phyloP scores from a whole-genome alignment of 53 echinoderm and acorn worm species.

The Henricia sp. region DNA sequence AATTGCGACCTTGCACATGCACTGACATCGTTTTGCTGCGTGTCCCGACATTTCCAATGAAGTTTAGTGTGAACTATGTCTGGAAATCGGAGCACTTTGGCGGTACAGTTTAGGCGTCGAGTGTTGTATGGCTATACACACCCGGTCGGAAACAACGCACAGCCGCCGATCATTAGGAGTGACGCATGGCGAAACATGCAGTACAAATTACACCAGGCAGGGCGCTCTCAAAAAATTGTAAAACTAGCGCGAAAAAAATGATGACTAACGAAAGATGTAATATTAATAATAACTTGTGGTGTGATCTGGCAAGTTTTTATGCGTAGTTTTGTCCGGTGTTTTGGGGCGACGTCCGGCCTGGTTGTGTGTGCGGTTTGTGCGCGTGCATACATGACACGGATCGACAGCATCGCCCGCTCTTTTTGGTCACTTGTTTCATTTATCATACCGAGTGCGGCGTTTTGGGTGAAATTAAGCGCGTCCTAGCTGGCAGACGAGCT shows the following conservation, averaged over 20 bases:
- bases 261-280: background rate
- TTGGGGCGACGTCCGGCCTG: background rate
- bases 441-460: background rate
- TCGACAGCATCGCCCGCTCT: too few relatives aligned
- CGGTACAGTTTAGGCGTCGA: too few relatives aligned
- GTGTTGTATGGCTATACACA: too few relatives aligned
- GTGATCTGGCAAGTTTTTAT: background rate
- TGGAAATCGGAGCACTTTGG: too few relatives aligned
- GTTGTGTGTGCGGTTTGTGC: background rate
- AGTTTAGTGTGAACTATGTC: too few relatives aligned
- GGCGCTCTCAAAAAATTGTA: background rate
- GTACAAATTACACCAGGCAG: background rate
- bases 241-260: background rate
- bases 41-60: too few relatives aligned
- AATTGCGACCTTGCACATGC: too few relatives aligned
- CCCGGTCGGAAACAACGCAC: background rate
- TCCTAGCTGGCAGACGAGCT: too few relatives aligned
- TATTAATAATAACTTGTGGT: constrained; percentile 17
- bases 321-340: background rate
- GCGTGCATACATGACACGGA: background rate
- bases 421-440: background rate
- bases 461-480: background rate
- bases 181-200: constrained; percentile 10
- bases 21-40: too few relatives aligned
- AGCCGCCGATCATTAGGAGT: constrained; percentile 10